These are phyloP conservation scores for Oreortyx pictus DNA, from an alignment of 2,797 vertebrate genomes.

Conservation along the genomic window DNA sequence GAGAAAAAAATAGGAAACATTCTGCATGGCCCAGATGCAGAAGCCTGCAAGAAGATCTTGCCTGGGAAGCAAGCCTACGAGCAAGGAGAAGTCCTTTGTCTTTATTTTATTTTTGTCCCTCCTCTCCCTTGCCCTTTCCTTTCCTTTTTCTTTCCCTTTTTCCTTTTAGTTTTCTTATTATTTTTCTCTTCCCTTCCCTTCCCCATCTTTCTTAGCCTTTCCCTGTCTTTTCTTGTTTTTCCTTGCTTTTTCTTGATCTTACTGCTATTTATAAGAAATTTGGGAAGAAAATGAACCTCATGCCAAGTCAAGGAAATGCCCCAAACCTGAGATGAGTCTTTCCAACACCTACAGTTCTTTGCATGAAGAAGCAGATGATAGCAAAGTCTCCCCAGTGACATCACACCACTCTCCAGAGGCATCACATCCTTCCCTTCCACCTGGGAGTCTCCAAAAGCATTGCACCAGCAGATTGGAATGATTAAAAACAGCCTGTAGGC, in stretches of 20 bases:
- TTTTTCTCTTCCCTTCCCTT: no score
- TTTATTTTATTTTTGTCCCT: neutral
- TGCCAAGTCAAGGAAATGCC: neutral
- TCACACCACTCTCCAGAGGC: neutral
- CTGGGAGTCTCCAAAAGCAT: neutral
- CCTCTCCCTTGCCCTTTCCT: no score
- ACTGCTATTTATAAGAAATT: neutral
- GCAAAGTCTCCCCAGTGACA: neutral
- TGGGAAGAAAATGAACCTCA: neutral
- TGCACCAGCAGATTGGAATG: neutral
- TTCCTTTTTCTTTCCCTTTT: no score
- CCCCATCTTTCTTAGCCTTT: no score
- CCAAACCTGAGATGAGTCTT: neutral
- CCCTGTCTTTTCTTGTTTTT: no score
- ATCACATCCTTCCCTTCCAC: neutral
- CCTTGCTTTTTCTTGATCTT: no score
- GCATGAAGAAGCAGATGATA: no score
- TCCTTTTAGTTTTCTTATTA: no score
- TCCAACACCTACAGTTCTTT: neutral
- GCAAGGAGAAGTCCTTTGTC: neutral
- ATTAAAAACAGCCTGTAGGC: neutral
- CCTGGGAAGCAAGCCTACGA: neutral
- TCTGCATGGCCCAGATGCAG: neutral
- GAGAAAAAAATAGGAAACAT: neutral
- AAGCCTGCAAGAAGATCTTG: neutral